Evolutionary conservation across 2,113 vertebrate species (phyloP).

Genomic region (Ariopsis seemanni): DNA sequence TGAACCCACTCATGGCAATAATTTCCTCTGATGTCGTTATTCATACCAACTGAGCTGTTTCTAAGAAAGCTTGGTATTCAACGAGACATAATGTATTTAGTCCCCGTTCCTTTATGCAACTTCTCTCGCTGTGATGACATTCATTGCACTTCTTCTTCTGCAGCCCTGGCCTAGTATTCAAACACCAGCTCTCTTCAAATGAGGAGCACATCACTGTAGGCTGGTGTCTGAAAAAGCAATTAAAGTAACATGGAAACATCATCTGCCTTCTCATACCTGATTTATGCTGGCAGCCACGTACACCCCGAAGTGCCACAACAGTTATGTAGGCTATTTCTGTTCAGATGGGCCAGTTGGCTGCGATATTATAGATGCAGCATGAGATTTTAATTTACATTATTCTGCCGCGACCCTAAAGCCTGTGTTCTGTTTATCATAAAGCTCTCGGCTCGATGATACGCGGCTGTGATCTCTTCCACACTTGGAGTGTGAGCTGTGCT

Average conservation of each 20-base stretch:
- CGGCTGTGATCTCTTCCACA: conserved; percentile 1
- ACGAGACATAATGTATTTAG: background rate
- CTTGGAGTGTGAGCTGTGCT: background rate
- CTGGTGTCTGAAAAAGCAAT: background rate
- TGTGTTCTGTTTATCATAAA: background rate
- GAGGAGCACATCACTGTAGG: background rate
- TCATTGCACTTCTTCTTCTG: background rate
- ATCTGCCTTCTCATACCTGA: background rate
- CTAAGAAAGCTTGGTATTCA: background rate
- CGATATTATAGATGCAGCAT: background rate
- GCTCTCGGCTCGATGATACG: background rate
- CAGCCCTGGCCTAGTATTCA: background rate
- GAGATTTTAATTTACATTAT: conserved; percentile 7
- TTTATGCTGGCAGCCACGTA: background rate
- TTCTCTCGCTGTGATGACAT: background rate
- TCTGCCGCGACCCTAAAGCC: conserved; percentile 7
- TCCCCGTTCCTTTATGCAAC: background rate
- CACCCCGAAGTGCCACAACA: background rate
- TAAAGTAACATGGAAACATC: background rate
- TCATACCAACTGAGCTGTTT: background rate
- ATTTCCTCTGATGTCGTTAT: background rate
- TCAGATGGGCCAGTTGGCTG: background rate
- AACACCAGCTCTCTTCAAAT: background rate
- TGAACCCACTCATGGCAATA: conserved; percentile 60
- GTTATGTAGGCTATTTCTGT: background rate